phyloP scores from a whole-genome alignment of 2,113 vertebrate species.

The Circaetus gallicus region DNA sequence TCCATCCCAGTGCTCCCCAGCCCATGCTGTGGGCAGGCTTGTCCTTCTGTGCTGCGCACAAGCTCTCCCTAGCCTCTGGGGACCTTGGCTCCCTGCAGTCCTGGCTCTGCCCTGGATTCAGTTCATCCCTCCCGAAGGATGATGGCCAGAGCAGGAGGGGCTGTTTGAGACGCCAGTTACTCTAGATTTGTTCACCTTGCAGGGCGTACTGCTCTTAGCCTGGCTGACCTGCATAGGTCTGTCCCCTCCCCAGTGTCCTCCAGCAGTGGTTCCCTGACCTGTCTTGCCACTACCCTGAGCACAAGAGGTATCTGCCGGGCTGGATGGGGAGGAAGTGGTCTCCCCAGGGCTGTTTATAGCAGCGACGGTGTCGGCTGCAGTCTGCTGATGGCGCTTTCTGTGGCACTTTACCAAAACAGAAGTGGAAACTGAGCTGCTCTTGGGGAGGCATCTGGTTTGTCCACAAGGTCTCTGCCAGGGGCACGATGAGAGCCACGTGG shows the following conservation, averaged over 20 bases:
- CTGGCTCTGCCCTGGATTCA: not conserved
- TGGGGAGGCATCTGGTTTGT: not conserved
- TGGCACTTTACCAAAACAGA: not conserved
- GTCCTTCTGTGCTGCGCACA: not conserved
- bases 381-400: not conserved
- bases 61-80: not conserved
- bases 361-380: accelerated
- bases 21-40: accelerated
- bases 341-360: not conserved
- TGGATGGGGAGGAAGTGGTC: not conserved
- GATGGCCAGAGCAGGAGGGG: not conserved
- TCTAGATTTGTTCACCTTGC: not conserved
- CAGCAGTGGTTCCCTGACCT: not conserved
- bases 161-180: not conserved
- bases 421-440: not conserved
- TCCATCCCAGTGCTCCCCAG: not conserved
- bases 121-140: not conserved
- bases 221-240: not conserved
- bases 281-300: not conserved
- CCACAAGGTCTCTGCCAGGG: not conserved
- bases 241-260: not conserved
- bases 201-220: accelerated
- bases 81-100: not conserved
- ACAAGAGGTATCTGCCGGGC: accelerated
- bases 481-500: not conserved